phyloP scores from a whole-genome alignment of 2,113 vertebrate species.

The Ciconia maguari region DNA sequence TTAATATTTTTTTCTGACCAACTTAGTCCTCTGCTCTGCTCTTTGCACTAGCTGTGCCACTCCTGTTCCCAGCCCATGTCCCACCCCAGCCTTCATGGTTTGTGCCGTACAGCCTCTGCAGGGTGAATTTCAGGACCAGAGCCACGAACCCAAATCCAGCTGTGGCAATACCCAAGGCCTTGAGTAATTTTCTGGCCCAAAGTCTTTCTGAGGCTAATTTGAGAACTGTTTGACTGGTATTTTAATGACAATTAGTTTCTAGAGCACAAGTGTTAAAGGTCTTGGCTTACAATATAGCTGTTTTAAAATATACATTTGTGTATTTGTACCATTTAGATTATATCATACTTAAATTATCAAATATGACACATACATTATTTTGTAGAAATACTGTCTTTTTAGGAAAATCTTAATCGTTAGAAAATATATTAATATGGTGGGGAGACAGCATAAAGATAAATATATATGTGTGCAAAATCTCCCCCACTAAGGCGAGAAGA shows the following conservation, averaged over 20 bases:
- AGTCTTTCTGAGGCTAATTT: background rate
- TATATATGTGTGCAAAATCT: background rate
- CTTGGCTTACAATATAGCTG: background rate
- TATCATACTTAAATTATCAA: background rate
- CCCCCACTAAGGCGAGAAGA: background rate
- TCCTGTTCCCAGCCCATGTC: background rate
- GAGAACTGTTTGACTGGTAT: background rate
- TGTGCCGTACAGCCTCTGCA: background rate
- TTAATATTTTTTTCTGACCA: background rate
- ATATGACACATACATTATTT: background rate
- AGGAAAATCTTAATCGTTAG: background rate
- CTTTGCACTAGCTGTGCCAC: fast-evolving
- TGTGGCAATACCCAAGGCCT: background rate
- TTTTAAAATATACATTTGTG: background rate
- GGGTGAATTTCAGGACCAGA: background rate
- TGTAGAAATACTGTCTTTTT: background rate
- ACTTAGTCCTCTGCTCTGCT: background rate
- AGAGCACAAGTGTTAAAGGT: background rate
- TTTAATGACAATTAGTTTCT: background rate
- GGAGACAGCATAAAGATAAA: background rate
- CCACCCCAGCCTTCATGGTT: background rate
- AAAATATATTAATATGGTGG: background rate
- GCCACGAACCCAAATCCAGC: background rate
- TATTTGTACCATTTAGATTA: background rate
- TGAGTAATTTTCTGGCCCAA: background rate